These are phyloP conservation scores for Macrotis lagotis DNA, from an alignment of 2,113 vertebrate species.

Conservation along the genomic window DNA sequence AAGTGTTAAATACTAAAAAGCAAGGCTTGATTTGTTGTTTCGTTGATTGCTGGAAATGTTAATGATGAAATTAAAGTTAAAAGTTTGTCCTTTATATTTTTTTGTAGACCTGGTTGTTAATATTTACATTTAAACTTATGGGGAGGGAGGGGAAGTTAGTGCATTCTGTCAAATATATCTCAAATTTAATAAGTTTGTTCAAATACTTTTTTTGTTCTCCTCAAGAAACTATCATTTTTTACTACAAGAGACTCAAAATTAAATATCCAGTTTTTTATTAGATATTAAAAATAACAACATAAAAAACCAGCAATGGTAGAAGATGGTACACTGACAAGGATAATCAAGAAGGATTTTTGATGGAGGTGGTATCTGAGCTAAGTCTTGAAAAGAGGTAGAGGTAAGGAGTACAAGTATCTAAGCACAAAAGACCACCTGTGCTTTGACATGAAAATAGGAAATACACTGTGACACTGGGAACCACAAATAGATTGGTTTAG, in stretches of 20 bases:
- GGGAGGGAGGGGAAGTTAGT: too few species aligned
- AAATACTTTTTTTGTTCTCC: not conserved
- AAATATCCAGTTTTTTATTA: too few species aligned
- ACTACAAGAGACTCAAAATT: not conserved
- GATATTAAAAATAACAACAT: not conserved
- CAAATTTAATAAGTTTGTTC: too few species aligned
- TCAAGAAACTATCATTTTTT: not conserved
- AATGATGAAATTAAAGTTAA: not conserved
- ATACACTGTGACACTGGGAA: too few species aligned
- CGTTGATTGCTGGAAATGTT: not conserved
- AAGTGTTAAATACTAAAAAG: not conserved
- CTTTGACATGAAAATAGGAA: too few species aligned
- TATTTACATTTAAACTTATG: too few species aligned
- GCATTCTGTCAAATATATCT: too few species aligned
- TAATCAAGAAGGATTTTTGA: not conserved
- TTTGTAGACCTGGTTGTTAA: not conserved
- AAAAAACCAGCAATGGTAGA: not conserved
- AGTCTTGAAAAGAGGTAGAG: not conserved
- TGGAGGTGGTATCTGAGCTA: not conserved
- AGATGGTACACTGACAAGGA: not conserved
- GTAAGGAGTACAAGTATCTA: too few species aligned
- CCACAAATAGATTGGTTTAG: too few species aligned
- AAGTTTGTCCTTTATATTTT: not conserved
- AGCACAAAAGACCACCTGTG: too few species aligned
- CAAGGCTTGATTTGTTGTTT: not conserved